A percentile compares a stretch with the other conserved stretches of the same genome.
These are phyloP conservation scores for Phengaris arion DNA, from an alignment of 2,888 invertebrate species.

Conservation along the genomic window DNA sequence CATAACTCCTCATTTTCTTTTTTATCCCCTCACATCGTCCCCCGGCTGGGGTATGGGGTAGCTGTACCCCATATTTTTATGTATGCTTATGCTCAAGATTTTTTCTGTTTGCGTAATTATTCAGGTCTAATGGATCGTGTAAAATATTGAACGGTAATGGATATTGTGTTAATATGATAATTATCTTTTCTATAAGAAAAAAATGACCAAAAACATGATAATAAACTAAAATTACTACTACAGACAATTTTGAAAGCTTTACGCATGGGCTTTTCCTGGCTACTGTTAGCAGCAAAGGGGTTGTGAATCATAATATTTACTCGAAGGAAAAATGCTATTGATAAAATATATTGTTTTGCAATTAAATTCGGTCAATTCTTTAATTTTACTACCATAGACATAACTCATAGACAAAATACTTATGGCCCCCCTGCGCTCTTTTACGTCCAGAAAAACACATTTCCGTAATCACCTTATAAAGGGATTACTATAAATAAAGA, in stretches of 20 bases:
- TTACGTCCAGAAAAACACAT: slow-evolving; percentile 79
- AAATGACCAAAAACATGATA: too few relatives aligned
- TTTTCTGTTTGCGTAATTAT: slow-evolving; percentile 26
- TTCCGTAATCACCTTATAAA: slow-evolving; percentile 80
- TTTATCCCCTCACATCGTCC: slow-evolving; percentile 75
- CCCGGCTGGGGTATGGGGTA: slow-evolving; percentile 69
- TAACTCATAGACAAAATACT: slow-evolving; percentile 30
- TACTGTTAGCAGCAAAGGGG: too few relatives aligned
- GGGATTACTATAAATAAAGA: slow-evolving; percentile 80
- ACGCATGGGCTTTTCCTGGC: too few relatives aligned
- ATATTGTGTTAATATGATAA: not conserved
- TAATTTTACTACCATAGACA: slow-evolving; percentile 23
- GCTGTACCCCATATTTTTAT: slow-evolving; percentile 69
- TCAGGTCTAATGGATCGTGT: slow-evolving; percentile 21
- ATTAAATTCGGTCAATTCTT: not conserved
- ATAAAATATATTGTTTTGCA: too few relatives aligned
- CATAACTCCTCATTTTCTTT: slow-evolving; percentile 80
- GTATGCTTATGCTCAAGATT: slow-evolving; percentile 51
- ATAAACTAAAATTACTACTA: too few relatives aligned
- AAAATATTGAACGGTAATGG: not conserved
- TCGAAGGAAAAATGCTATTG: too few relatives aligned
- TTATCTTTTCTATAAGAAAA: not conserved
- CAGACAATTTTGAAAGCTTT: too few relatives aligned
- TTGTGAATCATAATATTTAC: too few relatives aligned
- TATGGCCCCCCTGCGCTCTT: slow-evolving; percentile 72